Base-by-base conservation (phyloP, 2,797 vertebrate genomes). In the Crocodylus rhombifer region DNA sequence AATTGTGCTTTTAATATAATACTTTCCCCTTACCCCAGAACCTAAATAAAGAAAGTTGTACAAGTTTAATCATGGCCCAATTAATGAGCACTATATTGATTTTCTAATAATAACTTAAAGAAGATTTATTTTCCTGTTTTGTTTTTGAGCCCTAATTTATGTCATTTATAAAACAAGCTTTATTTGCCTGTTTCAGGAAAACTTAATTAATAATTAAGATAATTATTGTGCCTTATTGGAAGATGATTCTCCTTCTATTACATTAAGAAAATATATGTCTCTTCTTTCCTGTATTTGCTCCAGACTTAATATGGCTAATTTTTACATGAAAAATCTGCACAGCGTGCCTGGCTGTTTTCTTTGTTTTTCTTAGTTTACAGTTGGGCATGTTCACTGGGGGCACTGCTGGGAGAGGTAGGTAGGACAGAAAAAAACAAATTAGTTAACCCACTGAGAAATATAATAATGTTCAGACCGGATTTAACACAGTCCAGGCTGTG, bases 51-150 rank as follows among this genome's bases (percentile, higher is more conserved):
- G 92, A 42, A 69, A 57, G 28, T 91, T 95, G 71, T 57, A 20
- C 64, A 78, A 80, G 62, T 55, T 87, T 86, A 75, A 65, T 77
- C 94, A 90, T 61, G 91, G 2, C 26, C 64, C 75, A 77, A 80
- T 92, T 92, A 94, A 84, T 80, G 67, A 93, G 20, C 57, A 58
- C 63, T 30, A 20, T 88, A 83, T 84, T 91, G 74, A 86, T 91
- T 97, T 91, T 94, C 65, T 89, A 89, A 51, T 89, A 82, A 83
- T 92, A 56, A 82, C 91, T 71, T 83, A 63, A 90, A 81, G 86
- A 7, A 88, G 58, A 80, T 95, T 87, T 94, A 80, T 95, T 94
- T 94, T 88, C 86, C 83, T 92, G 63, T 90, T 96, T 95, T 88
- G 23, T 42, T 77, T 82, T 69, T 64, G 18, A 58, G 26, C 81